A percentile compares a stretch with the other conserved stretches of the same genome.
Conservation (phyloP, 2,888 invertebrate genomes). For the Lasioglossum vierecki region DNA sequence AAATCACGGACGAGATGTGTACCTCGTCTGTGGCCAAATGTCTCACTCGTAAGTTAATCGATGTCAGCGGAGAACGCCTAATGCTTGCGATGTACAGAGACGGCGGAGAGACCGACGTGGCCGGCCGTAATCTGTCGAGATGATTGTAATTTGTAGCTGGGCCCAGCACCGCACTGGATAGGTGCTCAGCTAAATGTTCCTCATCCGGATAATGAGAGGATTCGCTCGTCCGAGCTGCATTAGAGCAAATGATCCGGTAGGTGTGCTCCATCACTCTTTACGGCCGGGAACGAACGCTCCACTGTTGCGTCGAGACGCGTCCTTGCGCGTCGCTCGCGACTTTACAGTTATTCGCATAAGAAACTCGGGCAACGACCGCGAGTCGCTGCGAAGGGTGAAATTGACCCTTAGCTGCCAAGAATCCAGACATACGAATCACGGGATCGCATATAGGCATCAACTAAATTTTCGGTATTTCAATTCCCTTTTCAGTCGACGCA, state of each 20-base stretch:
- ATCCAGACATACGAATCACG: neutral
- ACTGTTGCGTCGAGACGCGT: constrained; percentile 19
- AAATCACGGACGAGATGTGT: neutral
- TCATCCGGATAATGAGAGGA: constrained; percentile 69
- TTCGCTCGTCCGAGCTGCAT: constrained; percentile 58
- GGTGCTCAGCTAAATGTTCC: constrained; percentile 66
- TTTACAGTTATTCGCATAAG: constrained; percentile 49
- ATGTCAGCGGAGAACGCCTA: constrained; percentile 25
- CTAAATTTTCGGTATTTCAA: neutral
- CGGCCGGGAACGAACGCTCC: neutral
- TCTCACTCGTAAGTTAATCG: constrained; percentile 65
- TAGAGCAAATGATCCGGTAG: constrained; percentile 69
- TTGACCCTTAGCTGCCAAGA: neutral
- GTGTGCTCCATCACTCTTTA: constrained; percentile 42
- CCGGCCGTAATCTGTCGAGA: constrained; percentile 51
- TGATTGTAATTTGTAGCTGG: constrained; percentile 68
- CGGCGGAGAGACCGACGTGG: constrained; percentile 1
- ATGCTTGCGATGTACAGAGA: constrained; percentile 19
- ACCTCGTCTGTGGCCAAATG: constrained; percentile 42
- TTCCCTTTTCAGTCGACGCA: neutral
- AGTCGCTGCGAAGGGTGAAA: neutral
- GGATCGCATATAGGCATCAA: neutral
- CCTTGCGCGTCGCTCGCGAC: constrained; percentile 25
- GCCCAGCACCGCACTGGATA: constrained; percentile 40
- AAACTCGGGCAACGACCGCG: constrained; percentile 51